Conservation (phyloP, 2,888 invertebrate genomes). For the Drosophila recens region DNA sequence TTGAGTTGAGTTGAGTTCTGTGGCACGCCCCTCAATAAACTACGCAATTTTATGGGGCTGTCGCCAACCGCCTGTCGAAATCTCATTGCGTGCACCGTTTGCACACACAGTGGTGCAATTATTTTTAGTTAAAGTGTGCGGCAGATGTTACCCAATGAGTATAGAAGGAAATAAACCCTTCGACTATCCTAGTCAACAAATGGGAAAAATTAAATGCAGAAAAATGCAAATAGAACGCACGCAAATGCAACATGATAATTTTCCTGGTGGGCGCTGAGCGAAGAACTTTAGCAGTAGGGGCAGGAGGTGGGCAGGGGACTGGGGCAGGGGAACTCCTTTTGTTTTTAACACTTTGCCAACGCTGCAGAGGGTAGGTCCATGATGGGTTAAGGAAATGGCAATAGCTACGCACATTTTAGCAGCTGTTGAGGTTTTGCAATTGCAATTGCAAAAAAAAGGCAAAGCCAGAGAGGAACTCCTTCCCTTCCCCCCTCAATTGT, state of each 20-base stretch:
- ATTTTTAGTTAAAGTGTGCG: constrained; percentile 56
- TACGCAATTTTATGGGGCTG: constrained; percentile 65
- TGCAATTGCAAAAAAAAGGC: constrained; percentile 44
- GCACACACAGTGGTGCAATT: constrained; percentile 64
- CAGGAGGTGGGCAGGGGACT: constrained; percentile 4
- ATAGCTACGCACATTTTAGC: constrained; percentile 78
- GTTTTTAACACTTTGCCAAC: constrained; percentile 75
- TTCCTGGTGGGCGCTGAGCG: constrained; percentile 53
- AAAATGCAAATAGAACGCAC: constrained; percentile 68
- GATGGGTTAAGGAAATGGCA: constrained; percentile 56
- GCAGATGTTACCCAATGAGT: constrained; percentile 70
- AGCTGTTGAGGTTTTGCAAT: constrained; percentile 74
- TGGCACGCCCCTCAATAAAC: constrained; percentile 52
- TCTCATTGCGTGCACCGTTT: constrained; percentile 65
- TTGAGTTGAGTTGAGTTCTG: constrained; percentile 1
- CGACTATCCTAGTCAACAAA: constrained; percentile 49
- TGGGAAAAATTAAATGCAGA: constrained; percentile 54
- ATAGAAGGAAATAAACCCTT: constrained; percentile 32
- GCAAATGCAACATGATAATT: constrained; percentile 71
- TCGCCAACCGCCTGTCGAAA: constrained; percentile 59
- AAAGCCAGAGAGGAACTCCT: constrained; percentile 11
- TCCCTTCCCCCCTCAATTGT: not conserved
- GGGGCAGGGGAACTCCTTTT: constrained; percentile 66
- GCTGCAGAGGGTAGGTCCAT: constrained; percentile 54
- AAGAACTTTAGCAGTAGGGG: not conserved